Evolutionary conservation across 1,140 invertebrate genomes (phyloP), one percentile per base, ranked within the genome.

Genomic region (Lerema accius): DNA sequence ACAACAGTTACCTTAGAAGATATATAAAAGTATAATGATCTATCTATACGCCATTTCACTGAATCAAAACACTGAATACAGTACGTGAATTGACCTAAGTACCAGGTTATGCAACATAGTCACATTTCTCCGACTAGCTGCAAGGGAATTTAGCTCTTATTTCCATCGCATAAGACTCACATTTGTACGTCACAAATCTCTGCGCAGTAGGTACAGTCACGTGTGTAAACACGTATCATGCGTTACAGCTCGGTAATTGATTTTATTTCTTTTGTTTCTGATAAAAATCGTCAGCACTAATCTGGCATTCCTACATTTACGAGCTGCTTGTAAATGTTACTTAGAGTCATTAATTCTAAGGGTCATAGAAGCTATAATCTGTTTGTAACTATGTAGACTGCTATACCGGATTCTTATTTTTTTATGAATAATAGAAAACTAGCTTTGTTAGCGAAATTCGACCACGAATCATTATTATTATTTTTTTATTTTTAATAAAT

Each of bases 221-320:
- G 68, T 71, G 65, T 13, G 11, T 32, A 13, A 16, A 50, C 68
- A 68, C 61, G 65, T 55, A 60, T 13, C 32, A 19, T 39, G 40
- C 45, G 43, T 32, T 32, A 32, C 28, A 32, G 28, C 60, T 43
- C 17, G 61, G 53, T 73, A 73, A 74, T 74, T 65, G 68, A 74
- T 71, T 73, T 63, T 53, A 63, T 63, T 74, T 61, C 67, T 65
- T 70, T 69, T 59, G 65, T 65, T 70, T 67, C 48, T 23, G 53
- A 59, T 59, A 67, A 70, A 67, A 67, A 40, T 42, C 61, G 16
- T 40, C 46, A 17, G 26, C 19, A 39, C 16, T 63, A 51, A 51
- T 43, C 48, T 28, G n/a, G 19, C 61, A 63, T 63, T 63, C 61
- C 50, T 23, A 13, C 9, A 39, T 46, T 46, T 23, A 46, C 13